Base-by-base conservation (phyloP, 2,888 invertebrate species). In the Diabrotica balteata region DNA sequence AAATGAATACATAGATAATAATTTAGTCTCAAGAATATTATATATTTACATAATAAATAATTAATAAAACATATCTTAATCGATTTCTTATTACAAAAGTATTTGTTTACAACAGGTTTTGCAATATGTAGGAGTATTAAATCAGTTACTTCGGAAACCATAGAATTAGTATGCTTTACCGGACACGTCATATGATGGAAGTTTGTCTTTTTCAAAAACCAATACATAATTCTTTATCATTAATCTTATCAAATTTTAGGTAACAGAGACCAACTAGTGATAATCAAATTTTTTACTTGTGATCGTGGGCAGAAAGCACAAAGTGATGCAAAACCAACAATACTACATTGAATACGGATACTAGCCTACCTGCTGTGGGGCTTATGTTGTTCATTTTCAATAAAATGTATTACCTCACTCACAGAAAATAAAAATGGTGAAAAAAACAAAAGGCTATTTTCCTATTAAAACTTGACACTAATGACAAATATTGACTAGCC, bases 311-410 rank as follows among this genome's bases (percentile, higher is more conserved):
- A 32, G 51, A 7, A 51, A 32, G 9, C 10, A 53, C 53, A 54
- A 42, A 54, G 42, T 62, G 32, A 7, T 53, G 44, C 9, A 42
- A 47, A 50, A 60, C 10, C 22, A 64, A 10, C 42, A 53, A 58
- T 22, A 59, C 11, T 53, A 59, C 46, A 60, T 45, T 17, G 32
- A 59, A 50, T 54, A 50, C 7, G 46, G 60, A 59, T 61, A 53
- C 66, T 57, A 47, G 66, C 73, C 75, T 80, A 82, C 82, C 82
- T 77, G 80, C 77, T 62, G 78, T 76, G 53, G 82, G 82, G 66
- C 81, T 82, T 58, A 80, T 77, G 73, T 76, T 82, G 72, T 79
- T 81, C 81, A 81, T 82, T 55, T 72, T 72, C 63, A 57, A 63
- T 63, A 51, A 58, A 64, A 64, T 59, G 51, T 64, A 64, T 64